Evolutionary conservation across 1,140 invertebrate genomes (phyloP).

Genomic region (Drosophila varians): DNA sequence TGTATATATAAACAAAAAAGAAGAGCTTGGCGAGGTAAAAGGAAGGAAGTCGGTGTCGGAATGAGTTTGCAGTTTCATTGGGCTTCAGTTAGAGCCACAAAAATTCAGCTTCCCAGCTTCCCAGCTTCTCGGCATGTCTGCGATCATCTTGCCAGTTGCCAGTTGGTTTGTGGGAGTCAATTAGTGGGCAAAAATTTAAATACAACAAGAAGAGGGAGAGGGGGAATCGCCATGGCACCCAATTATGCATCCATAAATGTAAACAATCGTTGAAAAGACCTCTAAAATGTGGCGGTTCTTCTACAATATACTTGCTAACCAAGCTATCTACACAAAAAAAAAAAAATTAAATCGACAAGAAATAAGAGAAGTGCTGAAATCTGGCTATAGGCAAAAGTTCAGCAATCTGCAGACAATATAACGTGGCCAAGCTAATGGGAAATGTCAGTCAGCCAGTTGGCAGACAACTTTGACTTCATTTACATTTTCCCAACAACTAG

Average conservation of each 20-base stretch:
- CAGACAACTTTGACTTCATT: slow-evolving; percentile 69
- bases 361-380: slow-evolving; percentile 60
- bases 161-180: slow-evolving; percentile 68
- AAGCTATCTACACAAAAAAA: background rate
- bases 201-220: background rate
- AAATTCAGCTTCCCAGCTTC: slow-evolving; percentile 1
- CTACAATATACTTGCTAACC: background rate
- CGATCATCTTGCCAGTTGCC: background rate
- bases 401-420: slow-evolving; percentile 58
- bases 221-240: slow-evolving; percentile 46
- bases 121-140: slow-evolving; percentile 5
- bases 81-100: slow-evolving; percentile 24
- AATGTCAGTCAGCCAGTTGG: slow-evolving; percentile 71
- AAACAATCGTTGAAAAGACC: slow-evolving; percentile 76
- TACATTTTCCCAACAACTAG: slow-evolving; percentile 55
- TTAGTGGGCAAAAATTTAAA: slow-evolving; percentile 65
- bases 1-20: slow-evolving; percentile 21
- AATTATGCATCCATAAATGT: slow-evolving; percentile 81
- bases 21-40: slow-evolving; percentile 11
- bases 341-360: background rate
- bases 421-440: slow-evolving; percentile 75
- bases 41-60: slow-evolving; percentile 72
- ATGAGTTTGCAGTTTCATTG: slow-evolving; percentile 63
- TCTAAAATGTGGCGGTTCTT: slow-evolving; percentile 52
- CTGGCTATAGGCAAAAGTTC: slow-evolving; percentile 67